Evolutionary conservation across 2,797 vertebrate species (phyloP), one percentile per base, ranked within the genome.

Genomic region (Myotis myotis): DNA sequence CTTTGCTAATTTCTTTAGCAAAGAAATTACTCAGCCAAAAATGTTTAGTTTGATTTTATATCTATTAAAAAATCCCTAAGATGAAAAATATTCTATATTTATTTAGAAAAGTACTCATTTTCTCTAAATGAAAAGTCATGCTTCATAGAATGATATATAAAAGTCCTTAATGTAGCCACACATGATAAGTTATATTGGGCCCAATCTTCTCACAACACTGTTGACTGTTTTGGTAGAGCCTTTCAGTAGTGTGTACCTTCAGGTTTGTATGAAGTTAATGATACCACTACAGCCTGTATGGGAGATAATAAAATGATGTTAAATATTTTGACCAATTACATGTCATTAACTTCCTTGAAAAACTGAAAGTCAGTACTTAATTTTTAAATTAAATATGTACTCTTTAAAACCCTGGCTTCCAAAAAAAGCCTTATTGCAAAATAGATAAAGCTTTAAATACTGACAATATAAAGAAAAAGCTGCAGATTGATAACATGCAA

Each of bases 361-460:
- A 78, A 30, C 16, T 0, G 0, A 44, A 44, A 81, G 55, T 20
- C 55, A 20, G 55, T 20, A 44, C 15, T 57, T 91, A n/a, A 89
- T 95, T 81, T 28, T 81, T 47, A 57, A 72, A 92, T 78, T 47
- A 53, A 84, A 74, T 68, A 60, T 49, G 10, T 62, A 6, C 22
- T 4, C 66, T 91, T 74, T 33, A 60, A 72, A 57, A 60, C 23
- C 8, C 25, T 33, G 20, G n/a, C 38, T 75, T 87, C 68, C 25
- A 25, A 22, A 47, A 55, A 23, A 62, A 62, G 19, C 75, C 44
- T 16, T 51, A 49, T 17, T 51, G 49, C n/a, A 20, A 28, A 87
- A 71, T 25, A 7, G 80, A 20, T 20, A 38, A 41, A 60, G 25
- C n/a, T 9, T n/a, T 15, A 20, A 16, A 10, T 4, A 38, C 17